Evolutionary conservation across 1,140 invertebrate genomes (phyloP).

Genomic region (Eumeta japonica): DNA sequence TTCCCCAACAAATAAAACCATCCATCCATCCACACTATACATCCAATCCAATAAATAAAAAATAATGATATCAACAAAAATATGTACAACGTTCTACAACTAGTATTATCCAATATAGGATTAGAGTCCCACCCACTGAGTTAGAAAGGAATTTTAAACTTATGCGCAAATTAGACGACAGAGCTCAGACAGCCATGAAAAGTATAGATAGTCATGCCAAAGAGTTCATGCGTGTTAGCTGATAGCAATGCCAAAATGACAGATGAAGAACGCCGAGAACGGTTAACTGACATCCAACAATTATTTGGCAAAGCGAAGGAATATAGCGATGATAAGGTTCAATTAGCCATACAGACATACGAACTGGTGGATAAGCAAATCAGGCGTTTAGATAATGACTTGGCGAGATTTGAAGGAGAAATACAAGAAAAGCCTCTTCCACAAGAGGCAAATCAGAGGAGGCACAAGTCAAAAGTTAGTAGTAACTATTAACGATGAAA

Average conservation of each 20-base stretch:
- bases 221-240: constrained; percentile 66
- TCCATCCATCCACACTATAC: too few relatives aligned
- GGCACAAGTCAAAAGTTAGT: constrained; percentile 36
- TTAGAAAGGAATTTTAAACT: constrained; percentile 93
- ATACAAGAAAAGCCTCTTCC: constrained; percentile 88
- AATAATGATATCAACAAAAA: too few relatives aligned
- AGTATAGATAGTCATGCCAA: constrained; percentile 86
- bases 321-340: constrained; percentile 95
- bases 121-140: constrained; percentile 88
- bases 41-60: too few relatives aligned
- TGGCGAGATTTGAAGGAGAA: constrained; percentile 93
- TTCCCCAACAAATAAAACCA: too few relatives aligned
- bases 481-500: too few relatives aligned
- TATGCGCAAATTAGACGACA: constrained; percentile 91
- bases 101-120: too few relatives aligned
- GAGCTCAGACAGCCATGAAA: constrained; percentile 85
- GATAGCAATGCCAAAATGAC: constrained; percentile 55
- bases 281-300: constrained; percentile 80
- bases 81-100: too few relatives aligned
- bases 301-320: constrained; percentile 89
- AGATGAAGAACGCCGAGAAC: constrained; percentile 78
- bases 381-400: constrained; percentile 88
- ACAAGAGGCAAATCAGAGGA: constrained; percentile 43
- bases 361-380: constrained; percentile 99
- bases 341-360: constrained; percentile 96